phyloP scores from a whole-genome alignment of 2,888 invertebrate genomes.

The Aromia moschata region DNA sequence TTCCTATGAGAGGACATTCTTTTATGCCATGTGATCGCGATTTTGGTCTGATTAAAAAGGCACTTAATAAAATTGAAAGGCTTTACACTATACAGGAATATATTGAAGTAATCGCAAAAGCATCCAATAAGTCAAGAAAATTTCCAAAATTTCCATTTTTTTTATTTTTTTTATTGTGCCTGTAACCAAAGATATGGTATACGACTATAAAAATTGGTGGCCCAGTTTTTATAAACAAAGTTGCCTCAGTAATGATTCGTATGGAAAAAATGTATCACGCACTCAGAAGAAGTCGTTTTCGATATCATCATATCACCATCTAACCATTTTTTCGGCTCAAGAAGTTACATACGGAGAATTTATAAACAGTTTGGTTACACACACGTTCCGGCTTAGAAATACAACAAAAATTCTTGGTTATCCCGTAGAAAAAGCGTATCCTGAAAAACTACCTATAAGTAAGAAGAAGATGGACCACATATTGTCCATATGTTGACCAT shows the following conservation, averaged over 20 bases:
- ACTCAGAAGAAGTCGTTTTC: slow-evolving; percentile 1
- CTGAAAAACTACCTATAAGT: neutral
- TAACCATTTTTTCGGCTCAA: neutral
- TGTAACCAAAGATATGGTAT: neutral
- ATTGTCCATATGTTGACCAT: neutral
- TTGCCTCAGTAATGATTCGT: neutral
- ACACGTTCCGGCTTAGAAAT: neutral
- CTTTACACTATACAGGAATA: neutral
- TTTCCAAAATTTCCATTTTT: no score
- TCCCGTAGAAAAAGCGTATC: neutral
- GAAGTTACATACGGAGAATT: neutral
- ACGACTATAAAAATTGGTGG: neutral
- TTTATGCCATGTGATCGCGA: no score
- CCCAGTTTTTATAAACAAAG: no score
- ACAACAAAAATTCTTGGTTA: neutral
- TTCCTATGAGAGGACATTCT: no score
- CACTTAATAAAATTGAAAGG: neutral
- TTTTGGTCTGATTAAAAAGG: neutral
- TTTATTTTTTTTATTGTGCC: no score
- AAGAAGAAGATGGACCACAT: neutral
- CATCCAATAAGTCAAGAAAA: neutral
- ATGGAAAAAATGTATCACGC: neutral
- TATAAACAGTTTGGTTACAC: neutral
- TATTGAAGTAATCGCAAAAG: neutral
- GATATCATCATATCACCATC: neutral